These are phyloP conservation scores for Perognathus longimembris DNA, from an alignment of 2,113 vertebrate species.

Conservation along the genomic window DNA sequence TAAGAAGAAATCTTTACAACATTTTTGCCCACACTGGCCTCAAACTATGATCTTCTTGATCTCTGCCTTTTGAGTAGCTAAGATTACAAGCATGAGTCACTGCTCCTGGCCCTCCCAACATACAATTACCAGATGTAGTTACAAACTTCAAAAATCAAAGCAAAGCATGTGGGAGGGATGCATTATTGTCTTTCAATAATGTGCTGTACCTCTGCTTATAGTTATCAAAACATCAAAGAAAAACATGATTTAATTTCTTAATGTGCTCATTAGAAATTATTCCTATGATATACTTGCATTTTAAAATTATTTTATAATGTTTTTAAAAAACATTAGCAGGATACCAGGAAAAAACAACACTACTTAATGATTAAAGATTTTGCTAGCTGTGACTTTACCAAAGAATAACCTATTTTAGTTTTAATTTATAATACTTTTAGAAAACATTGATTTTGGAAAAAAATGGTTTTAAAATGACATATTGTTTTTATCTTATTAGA, in stretches of 20 bases:
- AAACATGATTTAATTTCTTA: conserved; percentile 7
- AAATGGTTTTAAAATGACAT: conserved; percentile 12
- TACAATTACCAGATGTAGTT: background rate
- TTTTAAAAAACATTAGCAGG: conserved; percentile 42
- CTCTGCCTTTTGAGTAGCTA: too few relatives aligned
- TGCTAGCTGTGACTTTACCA: background rate
- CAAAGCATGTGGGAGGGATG: too few relatives aligned
- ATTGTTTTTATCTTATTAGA: background rate
- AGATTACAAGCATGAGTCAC: too few relatives aligned
- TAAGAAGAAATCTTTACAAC: too few relatives aligned
- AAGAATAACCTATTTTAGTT: background rate
- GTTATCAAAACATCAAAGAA: background rate
- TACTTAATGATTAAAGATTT: conserved; percentile 14
- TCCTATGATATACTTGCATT: background rate
- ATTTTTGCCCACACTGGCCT: too few relatives aligned
- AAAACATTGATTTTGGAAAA: too few relatives aligned
- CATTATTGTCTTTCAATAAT: too few relatives aligned
- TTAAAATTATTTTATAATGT: conserved; percentile 5
- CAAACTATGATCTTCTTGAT: too few relatives aligned
- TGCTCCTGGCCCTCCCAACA: background rate
- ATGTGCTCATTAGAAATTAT: background rate
- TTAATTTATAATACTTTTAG: conserved; percentile 44
- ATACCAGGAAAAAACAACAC: background rate
- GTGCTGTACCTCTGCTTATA: background rate
- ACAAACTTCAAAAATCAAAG: background rate